Evolutionary conservation across 1,140 invertebrate species (phyloP).

Genomic region (Chrysomallon squamiferum): DNA sequence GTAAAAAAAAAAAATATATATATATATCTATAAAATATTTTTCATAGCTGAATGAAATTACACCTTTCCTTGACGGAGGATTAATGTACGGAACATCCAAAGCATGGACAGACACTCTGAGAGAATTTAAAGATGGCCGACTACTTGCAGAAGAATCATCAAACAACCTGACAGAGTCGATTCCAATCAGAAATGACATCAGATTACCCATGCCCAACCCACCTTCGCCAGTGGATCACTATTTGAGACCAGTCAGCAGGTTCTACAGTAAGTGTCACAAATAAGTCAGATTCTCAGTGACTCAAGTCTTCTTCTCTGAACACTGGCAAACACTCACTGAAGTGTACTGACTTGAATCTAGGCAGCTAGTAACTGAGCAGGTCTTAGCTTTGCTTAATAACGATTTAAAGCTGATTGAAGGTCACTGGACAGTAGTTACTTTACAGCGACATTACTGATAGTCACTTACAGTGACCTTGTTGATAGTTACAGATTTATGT

Average conservation of each 20-base stretch:
- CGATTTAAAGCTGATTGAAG: no score
- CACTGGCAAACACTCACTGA: background rate
- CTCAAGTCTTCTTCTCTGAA: background rate
- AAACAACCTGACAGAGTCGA: slow-evolving; percentile 14
- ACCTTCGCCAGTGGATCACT: slow-evolving; percentile 68
- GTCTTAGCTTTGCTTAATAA: no score
- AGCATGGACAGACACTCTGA: slow-evolving; percentile 68
- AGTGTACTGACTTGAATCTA: background rate
- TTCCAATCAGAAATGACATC: slow-evolving; percentile 66
- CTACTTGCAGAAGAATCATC: slow-evolving; percentile 38
- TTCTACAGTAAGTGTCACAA: slow-evolving; percentile 70
- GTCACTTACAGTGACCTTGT: no score
- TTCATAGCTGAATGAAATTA: slow-evolving; percentile 70
- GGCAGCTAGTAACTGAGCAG: background rate
- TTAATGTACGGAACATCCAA: slow-evolving; percentile 71
- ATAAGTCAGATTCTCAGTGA: background rate
- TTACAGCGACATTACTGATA: no score
- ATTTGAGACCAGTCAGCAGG: slow-evolving; percentile 62
- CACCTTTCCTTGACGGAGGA: slow-evolving; percentile 71
- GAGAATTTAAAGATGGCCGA: slow-evolving; percentile 65
- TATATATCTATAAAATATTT: no score
- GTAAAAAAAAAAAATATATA: no score
- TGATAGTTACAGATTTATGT: no score
- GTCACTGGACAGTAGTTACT: no score
- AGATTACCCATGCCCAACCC: slow-evolving; percentile 70